These are phyloP conservation scores for Halcyon badia DNA, from an alignment of 2,797 vertebrate species.

Conservation along the genomic window DNA sequence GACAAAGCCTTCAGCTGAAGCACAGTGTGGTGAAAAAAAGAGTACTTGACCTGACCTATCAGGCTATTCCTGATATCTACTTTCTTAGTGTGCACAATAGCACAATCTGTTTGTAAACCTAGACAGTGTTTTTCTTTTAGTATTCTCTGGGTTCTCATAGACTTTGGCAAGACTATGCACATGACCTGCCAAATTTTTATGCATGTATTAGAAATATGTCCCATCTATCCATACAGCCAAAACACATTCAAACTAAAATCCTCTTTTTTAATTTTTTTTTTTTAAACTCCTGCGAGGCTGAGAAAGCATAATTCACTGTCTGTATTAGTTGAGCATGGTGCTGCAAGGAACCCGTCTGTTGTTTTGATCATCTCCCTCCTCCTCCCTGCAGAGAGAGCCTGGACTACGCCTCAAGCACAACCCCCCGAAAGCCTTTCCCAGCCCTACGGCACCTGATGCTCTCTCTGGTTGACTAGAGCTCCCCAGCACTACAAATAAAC, in stretches of 20 bases:
- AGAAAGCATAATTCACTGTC: background rate
- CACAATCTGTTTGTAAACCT: background rate
- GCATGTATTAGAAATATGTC: background rate
- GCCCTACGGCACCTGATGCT: rapidly evolving
- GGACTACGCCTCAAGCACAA: background rate
- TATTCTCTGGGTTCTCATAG: background rate
- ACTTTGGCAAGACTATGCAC: background rate
- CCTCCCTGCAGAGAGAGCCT: background rate
- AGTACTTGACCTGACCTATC: background rate
- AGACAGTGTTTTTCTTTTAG: background rate
- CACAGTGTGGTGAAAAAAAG: background rate
- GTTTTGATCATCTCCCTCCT: constrained; percentile 21
- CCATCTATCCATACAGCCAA: background rate
- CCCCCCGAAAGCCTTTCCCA: background rate
- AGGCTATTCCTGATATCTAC: background rate
- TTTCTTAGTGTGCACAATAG: background rate
- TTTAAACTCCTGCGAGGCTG: background rate
- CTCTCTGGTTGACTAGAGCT: background rate
- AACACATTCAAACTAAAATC: background rate
- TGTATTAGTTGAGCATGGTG: constrained; percentile 3
- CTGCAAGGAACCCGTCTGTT: background rate
- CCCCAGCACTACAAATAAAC: background rate
- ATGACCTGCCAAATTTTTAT: constrained; percentile 12
- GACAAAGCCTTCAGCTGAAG: background rate
- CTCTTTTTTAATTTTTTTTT: background rate